These are phyloP conservation scores for Cantharis nigra DNA, from an alignment of 2,888 invertebrate species.

Conservation along the genomic window DNA sequence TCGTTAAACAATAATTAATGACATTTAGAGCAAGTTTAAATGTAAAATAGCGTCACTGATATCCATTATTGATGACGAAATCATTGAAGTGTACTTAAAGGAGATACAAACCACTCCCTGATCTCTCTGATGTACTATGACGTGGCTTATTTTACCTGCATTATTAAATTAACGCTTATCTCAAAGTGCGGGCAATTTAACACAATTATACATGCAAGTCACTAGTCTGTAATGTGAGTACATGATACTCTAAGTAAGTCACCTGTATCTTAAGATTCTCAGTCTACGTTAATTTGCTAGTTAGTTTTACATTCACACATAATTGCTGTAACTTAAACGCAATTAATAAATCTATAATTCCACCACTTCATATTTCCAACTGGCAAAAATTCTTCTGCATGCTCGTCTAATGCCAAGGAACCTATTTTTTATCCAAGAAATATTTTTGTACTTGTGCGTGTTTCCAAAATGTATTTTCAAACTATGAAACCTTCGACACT, in stretches of 20 bases:
- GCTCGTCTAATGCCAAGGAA: background rate
- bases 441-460: background rate
- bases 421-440: background rate
- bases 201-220: constrained; percentile 49
- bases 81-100: constrained; percentile 38
- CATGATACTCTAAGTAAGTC: constrained; percentile 27
- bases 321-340: constrained; percentile 4
- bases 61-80: constrained; percentile 40
- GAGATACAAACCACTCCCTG: constrained; percentile 37
- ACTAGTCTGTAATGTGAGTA: constrained; percentile 38
- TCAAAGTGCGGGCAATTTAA: constrained; percentile 46
- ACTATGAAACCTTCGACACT: background rate
- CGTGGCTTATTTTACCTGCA: constrained; percentile 41
- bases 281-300: constrained; percentile 25
- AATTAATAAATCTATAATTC: background rate
- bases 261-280: constrained; percentile 21
- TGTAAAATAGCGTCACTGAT: constrained; percentile 25
- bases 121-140: constrained; percentile 32
- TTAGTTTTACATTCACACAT: constrained; percentile 17
- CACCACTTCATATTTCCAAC: background rate
- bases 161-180: constrained; percentile 48
- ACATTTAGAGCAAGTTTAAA: constrained; percentile 31
- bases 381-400: background rate
- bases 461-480: background rate
- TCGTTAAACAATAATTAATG: constrained; percentile 35